Base-by-base conservation (phyloP, 2,888 invertebrate species). In the Rosalia funebris region DNA sequence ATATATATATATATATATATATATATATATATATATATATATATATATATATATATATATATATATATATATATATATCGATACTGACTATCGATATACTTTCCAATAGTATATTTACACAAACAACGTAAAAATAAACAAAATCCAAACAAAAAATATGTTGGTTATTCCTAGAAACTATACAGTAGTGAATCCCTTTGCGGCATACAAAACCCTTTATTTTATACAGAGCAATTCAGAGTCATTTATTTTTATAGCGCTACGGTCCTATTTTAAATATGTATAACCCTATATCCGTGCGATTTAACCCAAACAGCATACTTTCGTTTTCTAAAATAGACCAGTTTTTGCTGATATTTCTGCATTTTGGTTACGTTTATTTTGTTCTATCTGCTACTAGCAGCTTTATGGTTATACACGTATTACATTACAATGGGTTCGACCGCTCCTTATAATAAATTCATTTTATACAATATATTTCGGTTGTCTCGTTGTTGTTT, bases 181-280 rank as follows among this genome's bases (percentile, higher is more conserved):
- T 70, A 72, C 73, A 73, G 74, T 74, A 74, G 75, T 68, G 62
- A 48, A 60, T 64, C 66, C 71, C 70, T 65, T 71, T 71, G 73
- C 74, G 72, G 73, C 69, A 66, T 64, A 66, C 64, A 64, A n/a
- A 59, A 65, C 70, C 71, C 71, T 73, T 71, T 69, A 70, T 64
- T 68, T 70, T 66, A 71, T 69, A 32, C 60, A 34, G 53, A 42
- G 60, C 68, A 64, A 67, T 68, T 66, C 62, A 56, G 60, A 65
- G 63, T 57, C 62, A 70, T 71, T 71, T 72, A 71, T 71, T 72
- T 69, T 68, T 70, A 66, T 68, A 71, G 68, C 67, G 64, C 62
- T 52, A 63, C 46, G 48, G 62, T 50, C 54, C 62, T 64, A 59
- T 57, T 59, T 47, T 48, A 45, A 47, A 53, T 54, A 50, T 57